Base-by-base conservation (phyloP, 2,888 invertebrate species). In the Pollenia griseotomentosa region DNA sequence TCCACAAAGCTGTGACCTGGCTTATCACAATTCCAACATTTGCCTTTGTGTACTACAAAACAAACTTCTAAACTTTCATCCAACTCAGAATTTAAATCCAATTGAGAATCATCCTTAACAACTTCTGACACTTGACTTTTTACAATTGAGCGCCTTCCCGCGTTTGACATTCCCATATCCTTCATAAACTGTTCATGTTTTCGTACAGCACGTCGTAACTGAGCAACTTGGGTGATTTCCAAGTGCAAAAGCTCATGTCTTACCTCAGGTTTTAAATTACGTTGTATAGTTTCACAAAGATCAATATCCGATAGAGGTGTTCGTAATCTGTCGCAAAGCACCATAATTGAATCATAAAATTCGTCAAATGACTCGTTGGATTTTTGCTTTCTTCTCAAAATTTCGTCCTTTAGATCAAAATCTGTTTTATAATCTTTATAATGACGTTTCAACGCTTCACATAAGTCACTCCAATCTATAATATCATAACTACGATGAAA, bases 361-460 rank as follows among this genome's bases (percentile, higher is more conserved):
- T 57, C 57, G 8, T 71, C 57, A 14, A 57, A 71, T 12, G 19
- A 19, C 10, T 71, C 70, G 19, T n/a, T 33, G 10, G 48, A 12
- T 33, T n/a, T 68, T n/a, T 68, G 68, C 10, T 68, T 68, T 11
- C 68, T 48, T 14, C 68, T 6, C 9, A 23, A 10, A n/a, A 68
- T 68, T 16, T 68, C 68, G 14, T 68, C 51, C 23, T 48, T 51
- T 14, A 51, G 51, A n/a, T 68, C 68, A 53, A 33, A 68, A 53
- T 68, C 68, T 10, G 68, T 33, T 11, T 48, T 68, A 14, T 14
- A 51, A 5, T 68, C 51, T 53, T 51, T 68, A 10, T 51, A 68
- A 11, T 68, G 51, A 10, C 14, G 33, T 33, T 44, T 44, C 9
- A 71, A 19, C 1, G 51, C 51, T 0, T 40, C n/a, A 53, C 40